Base-by-base conservation (phyloP, 1,140 invertebrate genomes). In the Drosophila ironensis region DNA sequence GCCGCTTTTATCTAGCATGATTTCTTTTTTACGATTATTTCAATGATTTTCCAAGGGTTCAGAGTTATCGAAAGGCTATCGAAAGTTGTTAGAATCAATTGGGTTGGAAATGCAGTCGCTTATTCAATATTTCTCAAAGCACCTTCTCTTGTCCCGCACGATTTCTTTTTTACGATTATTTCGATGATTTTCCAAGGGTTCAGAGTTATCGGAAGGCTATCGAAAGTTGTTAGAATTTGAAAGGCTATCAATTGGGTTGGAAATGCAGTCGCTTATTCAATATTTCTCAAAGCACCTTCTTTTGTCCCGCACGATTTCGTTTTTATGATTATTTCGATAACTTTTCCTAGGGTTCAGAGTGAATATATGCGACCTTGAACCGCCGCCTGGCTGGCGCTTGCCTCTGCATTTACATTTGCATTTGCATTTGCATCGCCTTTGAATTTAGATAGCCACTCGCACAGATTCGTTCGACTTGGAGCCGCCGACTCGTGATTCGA, bases 311-410 rank as follows among this genome's bases (percentile, higher is more conserved):
- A n/a, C 38, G 42, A 38, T 4, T 12, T 12, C 3, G 35, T 38
- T 4, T 28, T 38, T 51, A 19, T 5, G 30, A 28, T 47, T 53
- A 40, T 35, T 24, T 61, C 20, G 16, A 41, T 33, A 48, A 27
- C n/a, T 24, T 19, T 50, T 42, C 12, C 4, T 11, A 47, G 42
- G 27, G 37, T 42, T 61, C 20, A 61, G 27, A 37, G 24, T 30
- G n/a, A 19, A 27, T 44, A 16, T 5, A 4, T 33, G 16, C 47
- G 41, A 53, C 59, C 63, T 66, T 66, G 63, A 42, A 66, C 47
- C 38, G 47, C n/a, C n/a, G n/a, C n/a, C n/a, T n/a, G n/a, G n/a
- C n/a, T n/a, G n/a, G n/a, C n/a, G n/a, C n/a, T n/a, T n/a, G n/a
- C n/a, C n/a, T n/a, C n/a, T n/a, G n/a, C n/a, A n/a, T n/a, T n/a